A percentile compares a stretch with the other conserved stretches of the same genome.
These are phyloP conservation scores for Nephila pilipes DNA, from an alignment of 1,140 invertebrate genomes.

Conservation along the genomic window DNA sequence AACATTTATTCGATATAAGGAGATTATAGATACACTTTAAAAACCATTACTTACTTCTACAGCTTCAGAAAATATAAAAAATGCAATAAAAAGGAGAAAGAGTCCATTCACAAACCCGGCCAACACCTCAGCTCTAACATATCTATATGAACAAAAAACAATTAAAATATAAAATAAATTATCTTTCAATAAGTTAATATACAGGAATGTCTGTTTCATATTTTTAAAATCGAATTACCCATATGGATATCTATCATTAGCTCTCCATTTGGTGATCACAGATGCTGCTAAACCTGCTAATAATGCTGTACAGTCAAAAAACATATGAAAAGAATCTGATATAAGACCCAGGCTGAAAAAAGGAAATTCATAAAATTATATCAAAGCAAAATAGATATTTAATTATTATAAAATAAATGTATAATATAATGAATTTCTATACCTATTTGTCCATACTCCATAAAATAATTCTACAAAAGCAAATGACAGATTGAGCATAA, in stretches of 20 bases:
- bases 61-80: slow-evolving; percentile 97
- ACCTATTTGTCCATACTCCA: slow-evolving; percentile 97
- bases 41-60: slow-evolving; percentile 85
- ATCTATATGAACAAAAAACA: slow-evolving; percentile 82
- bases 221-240: slow-evolving; percentile 84
- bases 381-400: neutral
- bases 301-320: slow-evolving; percentile 98
- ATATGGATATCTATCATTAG: slow-evolving; percentile 96
- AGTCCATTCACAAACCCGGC: slow-evolving; percentile 98
- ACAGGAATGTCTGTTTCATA: neutral
- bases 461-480: slow-evolving; percentile 98
- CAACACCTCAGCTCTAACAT: slow-evolving; percentile 96
- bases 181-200: neutral
- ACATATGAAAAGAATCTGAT: slow-evolving; percentile 99
- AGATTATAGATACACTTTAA: no score
- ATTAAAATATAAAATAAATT: neutral
- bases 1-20: no score
- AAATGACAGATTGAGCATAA: slow-evolving; percentile 95
- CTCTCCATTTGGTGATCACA: slow-evolving; percentile 91
- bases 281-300: slow-evolving; percentile 95
- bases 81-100: slow-evolving; percentile 96
- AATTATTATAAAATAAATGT: slow-evolving; percentile 78
- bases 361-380: slow-evolving; percentile 39
- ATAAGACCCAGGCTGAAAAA: slow-evolving; percentile 88
- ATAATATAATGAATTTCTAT: slow-evolving; percentile 79